Conservation (phyloP, 2,797 vertebrate genomes). For the Arnoldichthys spilopterus region DNA sequence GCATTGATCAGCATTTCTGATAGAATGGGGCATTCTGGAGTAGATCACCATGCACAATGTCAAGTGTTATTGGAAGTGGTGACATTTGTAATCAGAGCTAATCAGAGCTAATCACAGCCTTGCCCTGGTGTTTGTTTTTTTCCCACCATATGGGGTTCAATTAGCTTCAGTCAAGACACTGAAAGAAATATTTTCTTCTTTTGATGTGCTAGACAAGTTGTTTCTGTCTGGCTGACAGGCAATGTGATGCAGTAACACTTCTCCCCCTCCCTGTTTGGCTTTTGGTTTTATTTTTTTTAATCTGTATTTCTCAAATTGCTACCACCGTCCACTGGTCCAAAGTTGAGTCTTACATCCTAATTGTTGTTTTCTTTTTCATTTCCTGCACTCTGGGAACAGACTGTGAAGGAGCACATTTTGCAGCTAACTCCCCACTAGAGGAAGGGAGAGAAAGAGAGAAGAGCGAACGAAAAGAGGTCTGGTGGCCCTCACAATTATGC, state of each 20-base stretch:
- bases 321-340: conserved; percentile 7
- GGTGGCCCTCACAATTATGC: conserved; percentile 15
- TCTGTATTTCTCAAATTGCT: conserved; percentile 1
- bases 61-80: no score
- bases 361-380: conserved; percentile 32
- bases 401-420: conserved; percentile 13
- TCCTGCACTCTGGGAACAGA: not conserved
- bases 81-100: no score
- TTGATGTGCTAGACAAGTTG: conserved; percentile 20
- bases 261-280: not conserved
- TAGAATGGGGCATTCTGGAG: no score
- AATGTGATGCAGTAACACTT: not conserved
- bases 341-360: not conserved
- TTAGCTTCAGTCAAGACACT: not conserved
- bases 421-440: not conserved
- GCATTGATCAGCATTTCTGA: no score
- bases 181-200: not conserved
- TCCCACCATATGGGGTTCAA: not conserved
- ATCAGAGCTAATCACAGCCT: not conserved
- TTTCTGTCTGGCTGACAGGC: not conserved
- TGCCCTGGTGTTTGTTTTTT: not conserved
- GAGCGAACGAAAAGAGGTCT: conserved; percentile 1
- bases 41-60: no score
- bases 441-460: not conserved
- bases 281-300: not conserved